Evolutionary conservation across 92 coral and sea anemone genomes (phyloP).

Genomic region (Epizoanthus ramosus): DNA sequence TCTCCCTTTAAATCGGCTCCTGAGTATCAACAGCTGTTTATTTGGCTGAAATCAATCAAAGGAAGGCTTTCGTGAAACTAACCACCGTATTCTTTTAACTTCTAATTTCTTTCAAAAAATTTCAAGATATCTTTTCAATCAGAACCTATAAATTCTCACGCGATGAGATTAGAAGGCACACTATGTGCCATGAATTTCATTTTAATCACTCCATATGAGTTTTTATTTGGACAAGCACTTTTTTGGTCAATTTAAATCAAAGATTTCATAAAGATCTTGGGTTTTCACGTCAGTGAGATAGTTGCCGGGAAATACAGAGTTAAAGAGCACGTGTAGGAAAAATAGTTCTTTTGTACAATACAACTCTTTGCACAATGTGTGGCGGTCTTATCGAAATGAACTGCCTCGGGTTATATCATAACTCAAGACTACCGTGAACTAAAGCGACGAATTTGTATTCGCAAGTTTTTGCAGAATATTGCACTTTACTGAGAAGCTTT

Average conservation of each 20-base stretch:
- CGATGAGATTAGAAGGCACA: constrained; percentile 38
- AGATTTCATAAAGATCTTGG: constrained; percentile 39
- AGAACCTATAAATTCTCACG: constrained; percentile 42
- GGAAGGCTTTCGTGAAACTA: constrained; percentile 40
- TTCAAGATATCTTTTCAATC: constrained; percentile 43
- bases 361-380: constrained; percentile 68
- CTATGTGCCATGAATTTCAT: constrained; percentile 38
- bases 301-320: constrained; percentile 67
- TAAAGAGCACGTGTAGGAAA: constrained; percentile 63
- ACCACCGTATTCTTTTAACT: constrained; percentile 44
- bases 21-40: constrained; percentile 38
- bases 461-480: constrained; percentile 26
- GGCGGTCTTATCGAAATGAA: constrained; percentile 54
- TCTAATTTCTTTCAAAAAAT: constrained; percentile 42
- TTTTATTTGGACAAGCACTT: constrained; percentile 37
- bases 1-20: constrained; percentile 14
- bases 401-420: constrained; percentile 91
- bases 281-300: constrained; percentile 46
- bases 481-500: constrained; percentile 22
- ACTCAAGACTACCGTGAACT: constrained; percentile 56
- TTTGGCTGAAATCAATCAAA: constrained; percentile 32
- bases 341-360: constrained; percentile 67
- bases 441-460: constrained; percentile 6
- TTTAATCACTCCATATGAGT: constrained; percentile 40
- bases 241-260: constrained; percentile 46